Base-by-base conservation (phyloP, 2,797 vertebrate genomes). In the Sparus aurata region DNA sequence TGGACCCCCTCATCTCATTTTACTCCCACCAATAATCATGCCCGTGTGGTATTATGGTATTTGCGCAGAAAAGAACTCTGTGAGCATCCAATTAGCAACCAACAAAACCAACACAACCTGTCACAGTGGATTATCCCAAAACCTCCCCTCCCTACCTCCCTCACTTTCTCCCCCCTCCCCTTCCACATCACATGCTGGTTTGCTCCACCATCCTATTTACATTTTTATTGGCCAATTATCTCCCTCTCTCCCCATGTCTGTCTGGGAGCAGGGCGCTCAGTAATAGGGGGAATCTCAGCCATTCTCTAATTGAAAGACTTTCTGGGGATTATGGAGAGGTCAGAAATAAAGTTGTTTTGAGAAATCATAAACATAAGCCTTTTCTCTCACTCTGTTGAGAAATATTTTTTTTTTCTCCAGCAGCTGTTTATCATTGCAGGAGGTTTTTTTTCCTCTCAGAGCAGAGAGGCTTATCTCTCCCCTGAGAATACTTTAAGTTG, bases 221-320 rank as follows among this genome's bases (percentile, higher is more conserved):
- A 95, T 95, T 94, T 95, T 95, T 95, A 94, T 95, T 95, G 92
- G 93, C 91, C 91, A 95, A 95, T 94, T 95, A 95, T 94, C 93
- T 94, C 80, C 71, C 82, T 89, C 90, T 93, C 87, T 88, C 79
- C 76, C 73, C 80, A 67, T 34, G 81, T 80, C 82, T 90, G 88
- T 90, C 91, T 89, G 83, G 83, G 78, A 83, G 82, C 89, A 77
- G 83, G 80, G 76, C 17, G 78, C 89, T 88, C 79, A 80, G 86
- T 91, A 93, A 92, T 89, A 88, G 85, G 79, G 79, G 80, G 87
- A 89, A 86, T 94, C 88, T 82, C 89, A 88, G 75, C 84, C 75
- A 77, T 86, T 90, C 91, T 90, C 82, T 94, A 94, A 94, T 92
- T 94, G 90, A 93, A 92, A 94, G 91, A 90, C 92, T 93, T 93